Base-by-base conservation (phyloP, 2,797 vertebrate genomes). In the Lindbergichthys nudifrons region DNA sequence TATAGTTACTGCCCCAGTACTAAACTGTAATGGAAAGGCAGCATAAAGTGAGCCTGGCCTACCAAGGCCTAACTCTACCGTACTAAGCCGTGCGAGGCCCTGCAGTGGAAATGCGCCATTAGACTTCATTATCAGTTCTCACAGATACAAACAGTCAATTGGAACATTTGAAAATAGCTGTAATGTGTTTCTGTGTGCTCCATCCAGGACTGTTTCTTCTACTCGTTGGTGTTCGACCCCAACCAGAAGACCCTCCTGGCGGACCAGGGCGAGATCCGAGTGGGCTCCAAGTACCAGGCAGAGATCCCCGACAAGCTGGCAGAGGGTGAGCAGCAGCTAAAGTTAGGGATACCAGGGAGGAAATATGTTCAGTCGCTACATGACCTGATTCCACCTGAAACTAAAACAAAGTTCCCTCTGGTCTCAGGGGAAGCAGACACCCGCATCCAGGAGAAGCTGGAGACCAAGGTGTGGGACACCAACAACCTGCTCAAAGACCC, bases 391-490 rank as follows among this genome's bases (percentile, higher is more conserved):
- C 1, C 19, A 30, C 11, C 36, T 53, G 0, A 41, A 47, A 52
- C 43, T 19, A 0, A 30, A 32, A 46, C 45, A 43, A 18, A 12
- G 1, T 65, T 57, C 16, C n/a, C 76, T 3, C 2, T 26, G 2
- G 0, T 61, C 39, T 65, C 73, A 96, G 97, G 87, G 5, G 97
- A 98, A 64, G 92, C 92, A 0, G 97, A 98, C 89, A 96, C 56
- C 70, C 86, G 97, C 26, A 89, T 97, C 82, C 97, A 98, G 73
- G 96, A 97, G 91, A 98, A 98, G 85, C 94, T 98, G 93, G 97
- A 98, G 89, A 96, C 96, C 76, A 98, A 97, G 78, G 97, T 98
- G 63, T 98, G 97, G 97, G 97, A 98, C 83, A 96, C 97, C 2
- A 95, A 96, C 89, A 98, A 98, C 85, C 97, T 96, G 74, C 94